Conservation (phyloP, 1,140 invertebrate genomes). For the Drosophila saltans region DNA sequence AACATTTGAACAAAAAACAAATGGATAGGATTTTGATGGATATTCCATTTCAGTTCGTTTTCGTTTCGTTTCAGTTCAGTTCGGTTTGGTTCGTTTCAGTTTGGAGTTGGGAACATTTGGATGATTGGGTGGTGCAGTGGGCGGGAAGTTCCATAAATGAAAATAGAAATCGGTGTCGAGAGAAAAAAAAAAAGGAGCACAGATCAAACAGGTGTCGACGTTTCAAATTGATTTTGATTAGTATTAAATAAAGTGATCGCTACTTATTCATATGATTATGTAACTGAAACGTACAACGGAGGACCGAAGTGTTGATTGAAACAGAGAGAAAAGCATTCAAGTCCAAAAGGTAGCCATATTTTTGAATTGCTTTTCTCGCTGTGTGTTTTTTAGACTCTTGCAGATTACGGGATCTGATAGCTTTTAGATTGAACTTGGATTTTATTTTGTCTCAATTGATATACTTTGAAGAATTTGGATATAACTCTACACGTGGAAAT, state of each 20-base stretch:
- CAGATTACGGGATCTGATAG: too few species aligned
- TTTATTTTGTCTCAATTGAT: too few species aligned
- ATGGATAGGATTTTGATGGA: constrained; percentile 2
- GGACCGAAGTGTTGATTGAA: background rate
- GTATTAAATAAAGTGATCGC: constrained; percentile 10
- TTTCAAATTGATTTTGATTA: constrained; percentile 38
- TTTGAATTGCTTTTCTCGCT: too few species aligned
- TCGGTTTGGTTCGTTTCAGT: constrained; percentile 4
- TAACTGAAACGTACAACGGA: background rate
- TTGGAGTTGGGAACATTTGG: constrained; percentile 10
- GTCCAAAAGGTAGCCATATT: too few species aligned
- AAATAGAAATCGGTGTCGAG: constrained; percentile 55
- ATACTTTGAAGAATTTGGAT: too few species aligned
- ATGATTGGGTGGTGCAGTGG: constrained; percentile 21
- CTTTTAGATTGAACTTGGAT: too few species aligned
- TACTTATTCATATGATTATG: constrained; percentile 11
- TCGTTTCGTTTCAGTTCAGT: background rate
- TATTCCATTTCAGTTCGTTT: background rate
- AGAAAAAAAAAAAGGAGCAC: constrained; percentile 61
- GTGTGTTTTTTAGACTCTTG: too few species aligned
- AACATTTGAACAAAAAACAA: constrained; percentile 56
- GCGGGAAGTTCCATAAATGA: constrained; percentile 29
- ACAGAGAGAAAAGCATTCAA: background rate
- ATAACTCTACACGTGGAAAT: too few species aligned
- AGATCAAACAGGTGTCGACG: constrained; percentile 64